Evolutionary conservation across 1,140 invertebrate species (phyloP), one percentile per base, ranked within the genome.

Genomic region (Diabrotica undecimpunctata): DNA sequence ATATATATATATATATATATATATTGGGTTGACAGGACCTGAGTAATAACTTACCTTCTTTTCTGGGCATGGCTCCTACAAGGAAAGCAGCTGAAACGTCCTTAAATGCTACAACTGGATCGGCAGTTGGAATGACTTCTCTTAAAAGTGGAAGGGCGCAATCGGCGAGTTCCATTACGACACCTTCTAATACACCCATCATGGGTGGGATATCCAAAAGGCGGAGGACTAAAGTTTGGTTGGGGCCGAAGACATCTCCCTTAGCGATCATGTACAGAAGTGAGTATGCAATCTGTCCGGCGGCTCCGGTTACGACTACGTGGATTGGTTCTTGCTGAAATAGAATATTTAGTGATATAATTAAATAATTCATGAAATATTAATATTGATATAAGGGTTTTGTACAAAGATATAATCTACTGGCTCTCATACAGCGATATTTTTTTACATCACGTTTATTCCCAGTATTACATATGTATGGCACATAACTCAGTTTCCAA

Each of bases 231-330:
- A 99, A 81, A 0, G 93, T 90, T 80, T 97, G 95, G 54, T 96
- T 83, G 54, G 84, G 81, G 9, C 98, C 97, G 83, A 99, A 99
- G 0, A 99, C 96, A 83, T 96, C 90, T 70, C 98, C 98, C 75
- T 95, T 95, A 12, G 93, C 94, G 71, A 99, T 85, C 80, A 94
- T 92, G 75, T 95, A 96, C 0, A 99, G 79, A 36, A 99, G 82
- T 0, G 96, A 98, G 79, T 99, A 99, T 51, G 95, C 97, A 74
- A 99, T 99, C 83, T 99, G 98, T 12, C 97, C 96, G 60, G 95
- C 95, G 74, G 97, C 97, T 67, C 98, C 98, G 65, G 97, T 99
- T 8, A 99, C 90, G 55, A 98, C 89, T 68, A 99, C 96, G 82
- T 89, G 88, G 73, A 97, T 90, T 78, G 93, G 90, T 82, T 90